Conservation (phyloP, 2,797 vertebrate species). For the Sebastes iracundus region DNA sequence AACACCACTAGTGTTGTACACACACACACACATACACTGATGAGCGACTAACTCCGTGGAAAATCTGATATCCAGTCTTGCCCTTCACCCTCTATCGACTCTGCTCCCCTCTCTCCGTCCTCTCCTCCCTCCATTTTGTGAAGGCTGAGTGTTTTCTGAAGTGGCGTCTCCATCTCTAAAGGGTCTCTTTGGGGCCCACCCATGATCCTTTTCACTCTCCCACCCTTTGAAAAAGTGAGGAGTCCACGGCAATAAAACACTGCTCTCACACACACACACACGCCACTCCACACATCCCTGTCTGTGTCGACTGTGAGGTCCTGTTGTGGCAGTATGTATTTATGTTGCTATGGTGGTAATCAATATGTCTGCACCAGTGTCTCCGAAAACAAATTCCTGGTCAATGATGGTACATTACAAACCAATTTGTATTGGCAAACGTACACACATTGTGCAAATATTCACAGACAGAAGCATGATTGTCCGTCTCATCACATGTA, state of each 20-base stretch:
- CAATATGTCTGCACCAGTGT: conserved; percentile 61
- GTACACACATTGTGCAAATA: neutral
- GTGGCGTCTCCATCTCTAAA: conserved; percentile 67
- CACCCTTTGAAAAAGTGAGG: conserved; percentile 76
- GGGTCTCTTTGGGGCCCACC: conserved; percentile 74
- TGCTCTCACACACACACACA: neutral
- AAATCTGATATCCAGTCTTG: conserved; percentile 65
- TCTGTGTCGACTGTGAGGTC: conserved; percentile 9
- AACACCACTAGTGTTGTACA: conserved; percentile 40
- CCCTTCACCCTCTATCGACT: conserved; percentile 58
- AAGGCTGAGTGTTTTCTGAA: conserved; percentile 66
- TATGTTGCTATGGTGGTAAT: conserved; percentile 60
- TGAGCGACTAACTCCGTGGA: conserved; percentile 41
- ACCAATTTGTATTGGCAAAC: conserved; percentile 26
- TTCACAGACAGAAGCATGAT: conserved; percentile 2
- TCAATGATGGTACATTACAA: conserved; percentile 50
- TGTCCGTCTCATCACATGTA: neutral
- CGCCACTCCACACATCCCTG: neutral
- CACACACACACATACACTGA: conserved; percentile 19
- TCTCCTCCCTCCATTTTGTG: conserved; percentile 69
- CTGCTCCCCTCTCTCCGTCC: conserved; percentile 3
- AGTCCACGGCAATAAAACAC: conserved; percentile 72
- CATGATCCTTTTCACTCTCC: conserved; percentile 60
- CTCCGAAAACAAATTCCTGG: conserved; percentile 64
- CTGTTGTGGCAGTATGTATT: conserved; percentile 57